These are phyloP conservation scores for Lagorchestes hirsutus DNA, from an alignment of 2,797 vertebrate species.

Conservation along the genomic window DNA sequence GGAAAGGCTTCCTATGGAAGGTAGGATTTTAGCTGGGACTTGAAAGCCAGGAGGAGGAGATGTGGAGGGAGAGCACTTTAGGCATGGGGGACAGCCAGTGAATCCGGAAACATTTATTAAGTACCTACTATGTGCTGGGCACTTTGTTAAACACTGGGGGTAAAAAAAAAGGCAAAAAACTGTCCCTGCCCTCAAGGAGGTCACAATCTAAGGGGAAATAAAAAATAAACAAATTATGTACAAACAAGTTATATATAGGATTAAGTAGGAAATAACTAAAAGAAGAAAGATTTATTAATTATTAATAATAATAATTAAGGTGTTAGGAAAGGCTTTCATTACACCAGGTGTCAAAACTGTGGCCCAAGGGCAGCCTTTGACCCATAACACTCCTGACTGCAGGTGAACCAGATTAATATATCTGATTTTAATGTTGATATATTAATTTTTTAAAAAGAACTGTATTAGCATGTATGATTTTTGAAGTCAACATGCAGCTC, in stretches of 20 bases:
- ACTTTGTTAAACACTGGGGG: not conserved
- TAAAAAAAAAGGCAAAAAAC: not conserved
- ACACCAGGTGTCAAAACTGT: not conserved
- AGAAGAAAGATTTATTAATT: not conserved
- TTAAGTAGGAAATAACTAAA: not conserved
- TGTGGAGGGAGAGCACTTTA: not conserved
- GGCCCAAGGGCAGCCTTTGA: not conserved
- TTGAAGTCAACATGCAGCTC: not conserved
- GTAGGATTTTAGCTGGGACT: not conserved
- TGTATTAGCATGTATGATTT: not conserved
- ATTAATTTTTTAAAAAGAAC: not conserved
- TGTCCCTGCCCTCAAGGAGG: not conserved
- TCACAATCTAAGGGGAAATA: not conserved
- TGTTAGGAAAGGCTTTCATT: not conserved
- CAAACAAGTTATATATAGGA: not conserved
- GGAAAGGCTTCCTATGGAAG: not conserved
- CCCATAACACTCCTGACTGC: not conserved
- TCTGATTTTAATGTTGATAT: not conserved
- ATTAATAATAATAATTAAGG: not conserved
- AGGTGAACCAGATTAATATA: not conserved
- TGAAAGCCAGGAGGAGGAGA: not conserved
- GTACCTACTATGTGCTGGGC: too few species aligned
- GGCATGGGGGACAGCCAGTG: not conserved
- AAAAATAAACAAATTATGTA: not conserved
- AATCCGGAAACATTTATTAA: not conserved